Conservation (phyloP, 2,113 vertebrate genomes). For the Irena cyanogastra region DNA sequence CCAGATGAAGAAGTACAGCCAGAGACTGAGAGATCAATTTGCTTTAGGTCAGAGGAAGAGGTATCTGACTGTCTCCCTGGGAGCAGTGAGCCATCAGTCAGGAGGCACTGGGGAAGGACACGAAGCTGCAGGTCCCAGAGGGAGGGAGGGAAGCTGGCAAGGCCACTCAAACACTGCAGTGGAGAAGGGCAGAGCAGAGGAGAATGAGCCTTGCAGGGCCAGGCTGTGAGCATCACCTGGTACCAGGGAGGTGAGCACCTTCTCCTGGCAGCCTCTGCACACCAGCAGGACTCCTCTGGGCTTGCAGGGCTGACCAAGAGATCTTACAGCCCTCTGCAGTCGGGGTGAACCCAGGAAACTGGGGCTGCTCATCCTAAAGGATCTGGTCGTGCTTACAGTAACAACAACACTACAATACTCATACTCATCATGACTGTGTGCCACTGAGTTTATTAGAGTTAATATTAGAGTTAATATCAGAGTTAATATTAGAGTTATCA, state of each 20-base stretch:
- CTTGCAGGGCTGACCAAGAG: background rate
- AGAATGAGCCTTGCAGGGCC: background rate
- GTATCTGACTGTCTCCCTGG: background rate
- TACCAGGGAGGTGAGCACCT: background rate
- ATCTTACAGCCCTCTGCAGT: background rate
- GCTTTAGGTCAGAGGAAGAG: background rate
- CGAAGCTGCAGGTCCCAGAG: background rate
- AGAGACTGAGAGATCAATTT: background rate
- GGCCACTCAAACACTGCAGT: accelerated
- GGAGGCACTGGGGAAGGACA: background rate
- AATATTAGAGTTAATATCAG: too few species aligned
- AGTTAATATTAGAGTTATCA: background rate
- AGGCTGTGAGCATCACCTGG: background rate
- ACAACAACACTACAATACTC: accelerated
- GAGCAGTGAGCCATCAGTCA: background rate
- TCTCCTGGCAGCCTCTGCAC: background rate
- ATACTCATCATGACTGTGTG: background rate
- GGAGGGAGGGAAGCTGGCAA: background rate
- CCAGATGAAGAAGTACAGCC: background rate
- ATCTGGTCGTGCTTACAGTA: background rate
- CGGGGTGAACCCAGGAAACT: background rate
- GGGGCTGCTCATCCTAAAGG: background rate
- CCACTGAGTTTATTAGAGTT: background rate
- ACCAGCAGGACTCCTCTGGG: accelerated
- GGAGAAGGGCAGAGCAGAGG: background rate